Percentiles rank a stretch among this genome's conserved stretches.
These are phyloP conservation scores for Phragmatobia fuliginosa DNA, from an alignment of 2,888 invertebrate species.

Conservation along the genomic window DNA sequence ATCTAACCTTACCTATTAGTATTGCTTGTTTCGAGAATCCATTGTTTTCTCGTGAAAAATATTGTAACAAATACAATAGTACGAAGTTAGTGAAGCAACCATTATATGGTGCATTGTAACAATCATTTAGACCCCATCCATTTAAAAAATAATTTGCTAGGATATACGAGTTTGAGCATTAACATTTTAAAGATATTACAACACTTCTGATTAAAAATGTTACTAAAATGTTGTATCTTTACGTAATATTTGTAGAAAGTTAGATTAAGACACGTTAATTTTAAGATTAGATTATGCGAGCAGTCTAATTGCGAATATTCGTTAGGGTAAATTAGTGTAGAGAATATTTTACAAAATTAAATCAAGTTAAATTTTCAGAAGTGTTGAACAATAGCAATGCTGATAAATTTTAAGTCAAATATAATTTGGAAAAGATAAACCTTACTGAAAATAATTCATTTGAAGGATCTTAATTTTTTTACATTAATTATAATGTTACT, in stretches of 20 bases:
- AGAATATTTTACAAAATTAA: constrained; percentile 1
- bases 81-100: constrained; percentile 72
- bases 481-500: not conserved
- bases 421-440: not conserved
- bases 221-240: constrained; percentile 21
- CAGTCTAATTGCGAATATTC: constrained; percentile 9
- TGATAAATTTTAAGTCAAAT: not conserved
- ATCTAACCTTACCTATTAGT: constrained; percentile 79
- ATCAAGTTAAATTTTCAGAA: constrained; percentile 29
- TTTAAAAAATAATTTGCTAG: constrained; percentile 49
- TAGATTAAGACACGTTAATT: constrained; percentile 27
- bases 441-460: not conserved
- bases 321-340: not conserved
- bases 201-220: constrained; percentile 40
- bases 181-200: constrained; percentile 39
- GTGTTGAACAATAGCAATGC: constrained; percentile 21
- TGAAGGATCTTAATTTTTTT: not conserved
- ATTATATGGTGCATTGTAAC: constrained; percentile 78
- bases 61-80: constrained; percentile 73
- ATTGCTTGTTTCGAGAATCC: constrained; percentile 85
- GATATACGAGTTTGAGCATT: constrained; percentile 51
- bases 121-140: constrained; percentile 61
- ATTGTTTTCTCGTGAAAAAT: constrained; percentile 75
- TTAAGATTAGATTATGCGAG: constrained; percentile 13
- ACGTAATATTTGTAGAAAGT: constrained; percentile 27